phyloP scores from a whole-genome alignment of 2,888 invertebrate species.

The Clostera curtula region DNA sequence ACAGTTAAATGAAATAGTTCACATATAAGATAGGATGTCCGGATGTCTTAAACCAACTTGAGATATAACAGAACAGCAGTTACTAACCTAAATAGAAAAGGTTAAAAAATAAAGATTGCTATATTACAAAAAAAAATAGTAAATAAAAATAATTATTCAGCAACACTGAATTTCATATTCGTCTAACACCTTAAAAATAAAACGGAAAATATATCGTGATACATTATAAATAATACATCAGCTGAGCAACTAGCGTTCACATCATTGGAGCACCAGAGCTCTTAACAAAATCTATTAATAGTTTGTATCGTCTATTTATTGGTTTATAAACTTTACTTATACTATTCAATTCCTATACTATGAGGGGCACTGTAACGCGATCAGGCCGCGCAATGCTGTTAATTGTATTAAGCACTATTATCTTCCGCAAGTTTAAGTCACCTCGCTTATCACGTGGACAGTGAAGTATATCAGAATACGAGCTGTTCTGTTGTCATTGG shows the following conservation, averaged over 20 bases:
- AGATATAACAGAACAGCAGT: conserved; percentile 31
- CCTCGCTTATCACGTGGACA: conserved; percentile 25
- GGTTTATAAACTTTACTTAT: conserved; percentile 65
- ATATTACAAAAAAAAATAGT: conserved; percentile 58
- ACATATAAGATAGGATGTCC: too few relatives aligned
- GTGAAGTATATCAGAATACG: conserved; percentile 22
- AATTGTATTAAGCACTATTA: conserved; percentile 34
- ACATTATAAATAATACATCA: conserved; percentile 32
- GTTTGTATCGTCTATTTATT: conserved; percentile 53
- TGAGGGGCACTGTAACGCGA: conserved; percentile 32
- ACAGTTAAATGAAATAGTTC: too few relatives aligned
- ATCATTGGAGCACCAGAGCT: conserved; percentile 53
- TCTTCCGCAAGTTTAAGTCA: conserved; percentile 35
- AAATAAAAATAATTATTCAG: conserved; percentile 58
- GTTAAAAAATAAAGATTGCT: conserved; percentile 59
- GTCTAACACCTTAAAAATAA: conserved; percentile 37
- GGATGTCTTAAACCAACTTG: too few relatives aligned
- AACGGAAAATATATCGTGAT: conserved; percentile 25
- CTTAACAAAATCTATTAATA: conserved; percentile 53
- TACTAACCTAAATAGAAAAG: conserved; percentile 49
- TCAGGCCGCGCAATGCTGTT: conserved; percentile 22
- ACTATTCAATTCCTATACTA: conserved; percentile 72
- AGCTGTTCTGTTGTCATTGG: conserved; percentile 18
- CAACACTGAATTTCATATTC: conserved; percentile 49
- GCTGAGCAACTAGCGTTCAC: conserved; percentile 62